These are phyloP conservation scores for Oophaga pumilio DNA, from an alignment of 2,113 vertebrate genomes.

Conservation along the genomic window DNA sequence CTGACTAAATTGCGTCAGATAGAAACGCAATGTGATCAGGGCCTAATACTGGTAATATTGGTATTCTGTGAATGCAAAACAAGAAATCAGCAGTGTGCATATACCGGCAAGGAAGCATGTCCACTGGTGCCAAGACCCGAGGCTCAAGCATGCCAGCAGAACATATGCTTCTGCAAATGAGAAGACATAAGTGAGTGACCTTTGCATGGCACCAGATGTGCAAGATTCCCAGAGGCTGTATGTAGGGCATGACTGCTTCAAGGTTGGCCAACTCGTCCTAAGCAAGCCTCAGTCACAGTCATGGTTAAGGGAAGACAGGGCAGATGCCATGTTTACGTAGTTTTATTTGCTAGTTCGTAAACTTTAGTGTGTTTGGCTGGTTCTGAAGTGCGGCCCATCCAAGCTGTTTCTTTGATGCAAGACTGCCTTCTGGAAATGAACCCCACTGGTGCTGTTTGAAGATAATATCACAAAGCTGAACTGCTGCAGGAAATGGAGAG, in stretches of 20 bases:
- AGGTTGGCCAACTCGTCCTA: constrained; percentile 34
- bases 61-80: neutral
- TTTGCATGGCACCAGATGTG: constrained; percentile 50
- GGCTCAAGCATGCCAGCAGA: constrained; percentile 27
- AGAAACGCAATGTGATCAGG: no score
- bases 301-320: constrained; percentile 7
- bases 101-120: constrained; percentile 10
- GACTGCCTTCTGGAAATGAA: constrained; percentile 17
- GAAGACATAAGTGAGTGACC: constrained; percentile 41
- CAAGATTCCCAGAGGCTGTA: constrained; percentile 22
- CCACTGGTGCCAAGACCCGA: constrained; percentile 39
- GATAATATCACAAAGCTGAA: constrained; percentile 11
- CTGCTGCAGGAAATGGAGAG: constrained; percentile 17
- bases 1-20: no score
- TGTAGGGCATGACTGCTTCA: constrained; percentile 28
- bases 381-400: constrained; percentile 21
- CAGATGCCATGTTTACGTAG: constrained; percentile 34
- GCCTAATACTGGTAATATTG: no score
- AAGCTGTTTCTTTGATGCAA: constrained; percentile 33
- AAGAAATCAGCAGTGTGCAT: neutral
- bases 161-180: constrained; percentile 51
- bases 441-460: constrained; percentile 4
- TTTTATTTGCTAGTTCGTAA: constrained; percentile 33
- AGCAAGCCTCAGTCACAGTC: constrained; percentile 11
- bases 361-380: constrained; percentile 44